Evolutionary conservation across 2,888 invertebrate genomes (phyloP), one percentile per base, ranked within the genome.

Genomic region (Drosophila paranaensis): DNA sequence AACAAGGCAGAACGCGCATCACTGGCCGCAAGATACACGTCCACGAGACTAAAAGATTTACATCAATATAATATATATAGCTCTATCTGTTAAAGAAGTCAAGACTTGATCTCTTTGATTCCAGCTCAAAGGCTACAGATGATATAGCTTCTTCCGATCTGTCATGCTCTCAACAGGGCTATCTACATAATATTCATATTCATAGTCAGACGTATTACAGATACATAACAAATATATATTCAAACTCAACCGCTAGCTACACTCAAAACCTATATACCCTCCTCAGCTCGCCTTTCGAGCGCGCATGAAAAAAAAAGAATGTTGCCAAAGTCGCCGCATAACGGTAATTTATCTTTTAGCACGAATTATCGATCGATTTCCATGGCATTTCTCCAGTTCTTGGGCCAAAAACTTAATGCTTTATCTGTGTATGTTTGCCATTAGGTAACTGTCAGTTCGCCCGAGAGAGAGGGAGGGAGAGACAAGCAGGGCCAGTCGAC

Each of bases 391-490:
- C 66, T 60, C 74, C 71, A 68, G 68, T 71, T 66, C 57, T 43
- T 50, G 62, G 70, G 69, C 43, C 72, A 57, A 77, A 54, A 54
- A 87, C 87, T 88, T 87, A 87, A 87, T 88, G 90, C 82, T 86
- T 88, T 90, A 90, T 89, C 87, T 90, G 77, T 77, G 79, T 79
- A 83, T 88, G 90, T 84, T 90, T 88, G 90, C 83, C 83, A 87
- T 90, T 90, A 87, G 87, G 86, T 89, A 86, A 89, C 86, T 86
- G 90, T 85, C 90, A 90, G 91, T 82, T 88, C 89, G 8, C 10
- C 46, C 55, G 27, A 11, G 27, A 5, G 25, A 25, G 25, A 1
- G 43, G 55, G 51, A 20, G 14, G 0, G n/a, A 0, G 25, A 10
- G 6, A n/a, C 39, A n/a, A 74, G 35, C 20, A 20, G 25, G 30